Base-by-base conservation (phyloP, 92 coral and sea anemone species). In the Siderastrea siderea region DNA sequence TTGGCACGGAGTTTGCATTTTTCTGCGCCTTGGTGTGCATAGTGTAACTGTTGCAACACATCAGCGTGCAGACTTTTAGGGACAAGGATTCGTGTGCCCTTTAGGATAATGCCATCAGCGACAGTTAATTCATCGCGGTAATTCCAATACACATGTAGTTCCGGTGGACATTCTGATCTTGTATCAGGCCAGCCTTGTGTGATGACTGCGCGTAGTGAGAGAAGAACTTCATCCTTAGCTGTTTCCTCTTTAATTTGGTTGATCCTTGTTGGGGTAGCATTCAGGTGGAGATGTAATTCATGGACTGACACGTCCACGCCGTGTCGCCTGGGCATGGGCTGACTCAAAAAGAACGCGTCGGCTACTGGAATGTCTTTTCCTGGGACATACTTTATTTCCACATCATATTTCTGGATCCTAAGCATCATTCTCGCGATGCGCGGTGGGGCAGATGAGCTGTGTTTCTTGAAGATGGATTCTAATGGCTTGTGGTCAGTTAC, bases 21-120 rank as follows among this genome's bases (percentile, higher is more conserved):
- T 75, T 94, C 98, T 43, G 94, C 83, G 38, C 95, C 92, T 71
- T 92, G 97, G 81, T 89, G 95, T 26, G 93, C 94, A 78, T 92
- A 92, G 81, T 94, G 95, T 8, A 94, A 84, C 64, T 91, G 86
- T 88, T 89, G 60, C n/a, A 92, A 73, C 10, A 94, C 90, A 38
- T 77, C 93, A 11, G 90, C 79, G 7, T 94, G 86, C 77, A 91
- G 72, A 47, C 80, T 19, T 75, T 84, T 87, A 1, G 94, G 94
- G 49, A 87, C 79, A 14, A 87, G 47, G 77, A 91, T 91, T 13
- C 92, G 91, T 66, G 91, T 90, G 14, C 94, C 93, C 50, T 91
- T 91, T 15, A 93, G 90, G 4, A 87, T 87, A 38, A 93, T 55
- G 44, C 92, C 93, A 80, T 93, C 95, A 5, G 86, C 71, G 70